Conservation (phyloP, 1,140 invertebrate genomes). For the Lethrus apterus region DNA sequence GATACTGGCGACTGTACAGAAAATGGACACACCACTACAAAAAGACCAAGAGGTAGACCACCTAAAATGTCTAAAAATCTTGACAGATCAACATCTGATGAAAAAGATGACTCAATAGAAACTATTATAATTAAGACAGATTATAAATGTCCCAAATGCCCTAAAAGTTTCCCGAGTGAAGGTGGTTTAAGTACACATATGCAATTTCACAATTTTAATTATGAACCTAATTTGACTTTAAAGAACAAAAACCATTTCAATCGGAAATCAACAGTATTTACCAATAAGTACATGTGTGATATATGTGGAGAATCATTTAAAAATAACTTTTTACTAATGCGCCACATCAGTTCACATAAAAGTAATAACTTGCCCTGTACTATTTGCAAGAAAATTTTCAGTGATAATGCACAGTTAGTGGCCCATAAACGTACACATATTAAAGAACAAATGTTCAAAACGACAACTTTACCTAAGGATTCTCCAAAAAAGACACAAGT, state of each 20-base stretch:
- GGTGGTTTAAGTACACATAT: constrained; percentile 51
- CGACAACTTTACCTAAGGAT: constrained; percentile 22
- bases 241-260: constrained; percentile 13
- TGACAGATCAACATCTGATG: background rate
- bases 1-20: too few relatives aligned
- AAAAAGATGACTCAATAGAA: constrained; percentile 18
- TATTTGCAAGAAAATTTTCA: constrained; percentile 29
- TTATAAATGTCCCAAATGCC: constrained; percentile 47
- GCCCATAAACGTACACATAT: constrained; percentile 31
- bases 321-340: constrained; percentile 29
- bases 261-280: constrained; percentile 14
- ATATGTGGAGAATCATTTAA: constrained; percentile 30
- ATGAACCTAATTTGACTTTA: constrained; percentile 19
- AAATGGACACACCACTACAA: constrained; percentile 11
- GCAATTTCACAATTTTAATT: constrained; percentile 31
- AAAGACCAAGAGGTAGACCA: constrained; percentile 15
- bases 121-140: constrained; percentile 17
- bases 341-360: constrained; percentile 24
- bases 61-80: constrained; percentile 10
- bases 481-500: constrained; percentile 24
- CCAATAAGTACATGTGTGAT: constrained; percentile 30
- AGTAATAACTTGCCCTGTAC: constrained; percentile 20
- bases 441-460: constrained; percentile 30
- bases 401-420: constrained; percentile 22
- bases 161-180: constrained; percentile 49